Evolutionary conservation across 2,113 vertebrate genomes (phyloP).

Genomic region (Triplophysa rosa): DNA sequence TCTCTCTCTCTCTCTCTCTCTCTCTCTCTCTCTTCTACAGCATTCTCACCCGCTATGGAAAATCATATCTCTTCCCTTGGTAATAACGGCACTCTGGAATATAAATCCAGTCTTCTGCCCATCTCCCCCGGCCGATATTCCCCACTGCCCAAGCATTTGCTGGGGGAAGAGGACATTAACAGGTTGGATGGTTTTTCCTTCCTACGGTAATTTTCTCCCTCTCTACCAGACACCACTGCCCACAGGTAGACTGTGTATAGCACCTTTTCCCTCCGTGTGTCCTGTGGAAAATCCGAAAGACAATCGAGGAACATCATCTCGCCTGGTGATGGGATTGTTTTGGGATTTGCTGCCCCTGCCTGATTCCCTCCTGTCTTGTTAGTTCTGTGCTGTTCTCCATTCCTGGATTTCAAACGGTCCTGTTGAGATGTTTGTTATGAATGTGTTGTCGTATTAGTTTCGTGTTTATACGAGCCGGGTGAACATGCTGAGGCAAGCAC

Average conservation of each 20-base stretch:
- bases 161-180: constrained; percentile 93
- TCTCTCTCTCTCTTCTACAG: constrained; percentile 58
- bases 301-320: constrained; percentile 14
- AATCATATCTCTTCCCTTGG: constrained; percentile 87
- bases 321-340: constrained; percentile 47
- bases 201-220: constrained; percentile 74
- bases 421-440: constrained; percentile 11
- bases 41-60: constrained; percentile 93
- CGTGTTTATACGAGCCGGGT: background rate
- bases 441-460: background rate
- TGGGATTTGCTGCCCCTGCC: constrained; percentile 42
- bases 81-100: constrained; percentile 94
- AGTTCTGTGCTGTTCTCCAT: background rate
- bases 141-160: constrained; percentile 92
- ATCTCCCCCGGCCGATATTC: constrained; percentile 93
- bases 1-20: constrained; percentile 3
- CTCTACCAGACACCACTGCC: constrained; percentile 58
- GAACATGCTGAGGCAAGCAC: too few relatives aligned
- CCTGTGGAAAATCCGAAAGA: constrained; percentile 53
- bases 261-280: constrained; percentile 36
- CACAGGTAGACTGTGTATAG: constrained; percentile 62
- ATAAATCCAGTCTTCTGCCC: constrained; percentile 86
- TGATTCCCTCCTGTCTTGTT: constrained; percentile 27
- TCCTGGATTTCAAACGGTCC: constrained; percentile 3
- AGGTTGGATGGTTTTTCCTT: constrained; percentile 89